Evolutionary conservation across 1,140 invertebrate species (phyloP), one percentile per base, ranked within the genome.

Genomic region (Diploscapter pachys): DNA sequence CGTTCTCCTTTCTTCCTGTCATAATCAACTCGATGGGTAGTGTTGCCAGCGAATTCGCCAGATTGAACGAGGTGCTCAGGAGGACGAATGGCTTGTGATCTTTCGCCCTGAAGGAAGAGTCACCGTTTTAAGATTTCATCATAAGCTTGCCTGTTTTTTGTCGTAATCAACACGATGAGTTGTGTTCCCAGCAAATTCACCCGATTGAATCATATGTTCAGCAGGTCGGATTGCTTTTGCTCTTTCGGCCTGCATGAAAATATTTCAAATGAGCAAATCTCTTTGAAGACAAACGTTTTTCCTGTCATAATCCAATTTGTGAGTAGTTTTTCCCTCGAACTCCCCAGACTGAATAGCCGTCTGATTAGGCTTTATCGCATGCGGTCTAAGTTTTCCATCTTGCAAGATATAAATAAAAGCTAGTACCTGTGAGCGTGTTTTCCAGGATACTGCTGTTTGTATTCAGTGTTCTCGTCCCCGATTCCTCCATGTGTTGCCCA

Each of bases 121-220:
- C 31, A 1, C 31, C 31, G 31, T 31, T 31, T 31, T 31, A 31
- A 31, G 31, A 31, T 31, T 31, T 31, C 31, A 31, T 31, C 31
- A 31, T 31, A 31, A 1, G 31, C 31, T 31, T 31, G 31, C 31
- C 31, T 31, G 31, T 31, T 31, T 31, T 31, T 1, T 31, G 31
- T 31, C 72, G 54, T 63, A 73, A 64, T 73, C 72, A 5, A 65
- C 61, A 51, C 67, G 65, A 51, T 73, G 72, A 9, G 72, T 73
- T 3, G 72, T 73, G 4, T 54, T 50, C n/a, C 72, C 72, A 11
- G 65, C 63, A 49, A 73, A 73, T 4, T 73, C 63, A 52, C 72
- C 72, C 51, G 57, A 63, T 55, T 73, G 72, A 8, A 73, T 6
- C 5, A 51, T 65, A 56, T 63, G 65, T 64, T 59, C 50, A 9